Conservation (phyloP, 2,797 vertebrate genomes). For the Acestrorhynchus altus region DNA sequence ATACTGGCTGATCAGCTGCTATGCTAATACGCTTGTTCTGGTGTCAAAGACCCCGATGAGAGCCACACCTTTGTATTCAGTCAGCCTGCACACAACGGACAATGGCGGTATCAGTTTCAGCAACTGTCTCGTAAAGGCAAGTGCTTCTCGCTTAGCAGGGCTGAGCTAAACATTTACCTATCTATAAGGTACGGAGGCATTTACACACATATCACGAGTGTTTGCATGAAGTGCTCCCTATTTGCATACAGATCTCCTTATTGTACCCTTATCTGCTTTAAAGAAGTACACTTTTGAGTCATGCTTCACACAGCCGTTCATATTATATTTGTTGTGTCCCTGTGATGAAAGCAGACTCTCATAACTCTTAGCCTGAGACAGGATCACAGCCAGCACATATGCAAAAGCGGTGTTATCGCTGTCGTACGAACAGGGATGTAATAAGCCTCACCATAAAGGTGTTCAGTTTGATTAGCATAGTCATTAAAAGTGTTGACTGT, state of each 20-base stretch:
- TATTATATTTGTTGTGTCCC: background rate
- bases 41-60: background rate
- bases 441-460: background rate
- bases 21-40: background rate
- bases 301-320: background rate
- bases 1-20: background rate
- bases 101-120: constrained; percentile 9
- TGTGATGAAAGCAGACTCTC: background rate
- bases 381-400: background rate
- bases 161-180: background rate
- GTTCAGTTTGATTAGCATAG: background rate
- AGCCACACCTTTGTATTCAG: constrained; percentile 1
- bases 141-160: background rate
- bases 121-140: background rate
- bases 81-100: background rate
- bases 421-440: background rate
- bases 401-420: background rate
- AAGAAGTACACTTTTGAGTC: background rate
- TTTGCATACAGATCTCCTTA: background rate
- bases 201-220: background rate
- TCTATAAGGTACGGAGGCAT: background rate
- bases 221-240: background rate
- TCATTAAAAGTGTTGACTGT: constrained; percentile 2
- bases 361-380: background rate
- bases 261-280: constrained; percentile 7